Evolutionary conservation across 2,888 invertebrate genomes (phyloP).

Genomic region (Brenthis hecate): DNA sequence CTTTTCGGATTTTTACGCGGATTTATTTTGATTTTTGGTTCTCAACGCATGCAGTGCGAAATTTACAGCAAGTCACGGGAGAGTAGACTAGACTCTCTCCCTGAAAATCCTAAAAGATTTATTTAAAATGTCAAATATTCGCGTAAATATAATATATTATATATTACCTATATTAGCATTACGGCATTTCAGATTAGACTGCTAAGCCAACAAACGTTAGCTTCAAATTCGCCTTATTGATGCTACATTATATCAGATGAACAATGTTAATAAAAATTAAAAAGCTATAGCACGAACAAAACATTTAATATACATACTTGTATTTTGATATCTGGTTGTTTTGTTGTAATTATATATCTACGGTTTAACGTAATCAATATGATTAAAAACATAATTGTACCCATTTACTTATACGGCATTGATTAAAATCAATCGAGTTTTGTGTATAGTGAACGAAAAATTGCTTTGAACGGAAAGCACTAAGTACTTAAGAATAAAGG

Average conservation of each 20-base stretch:
- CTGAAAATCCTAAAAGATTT: no score
- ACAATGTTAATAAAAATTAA: constrained; percentile 8
- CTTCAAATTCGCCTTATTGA: not conserved
- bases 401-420: constrained; percentile 42
- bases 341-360: constrained; percentile 36
- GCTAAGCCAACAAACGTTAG: not conserved
- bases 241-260: not conserved
- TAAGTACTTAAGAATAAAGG: constrained; percentile 31
- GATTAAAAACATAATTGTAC: constrained; percentile 42
- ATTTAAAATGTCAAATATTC: no score
- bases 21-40: no score
- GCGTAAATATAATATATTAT: no score
- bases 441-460: constrained; percentile 29
- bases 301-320: constrained; percentile 27
- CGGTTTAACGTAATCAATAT: constrained; percentile 39
- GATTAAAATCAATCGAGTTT: constrained; percentile 40
- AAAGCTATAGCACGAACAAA: constrained; percentile 24
- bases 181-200: not conserved
- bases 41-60: no score
- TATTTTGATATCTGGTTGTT: constrained; percentile 33
- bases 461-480: constrained; percentile 17
- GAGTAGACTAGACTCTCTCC: no score
- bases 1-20: no score
- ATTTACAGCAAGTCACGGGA: no score
- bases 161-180: no score